phyloP scores from a whole-genome alignment of 2,888 invertebrate species.

The Exocentrus adspersus region DNA sequence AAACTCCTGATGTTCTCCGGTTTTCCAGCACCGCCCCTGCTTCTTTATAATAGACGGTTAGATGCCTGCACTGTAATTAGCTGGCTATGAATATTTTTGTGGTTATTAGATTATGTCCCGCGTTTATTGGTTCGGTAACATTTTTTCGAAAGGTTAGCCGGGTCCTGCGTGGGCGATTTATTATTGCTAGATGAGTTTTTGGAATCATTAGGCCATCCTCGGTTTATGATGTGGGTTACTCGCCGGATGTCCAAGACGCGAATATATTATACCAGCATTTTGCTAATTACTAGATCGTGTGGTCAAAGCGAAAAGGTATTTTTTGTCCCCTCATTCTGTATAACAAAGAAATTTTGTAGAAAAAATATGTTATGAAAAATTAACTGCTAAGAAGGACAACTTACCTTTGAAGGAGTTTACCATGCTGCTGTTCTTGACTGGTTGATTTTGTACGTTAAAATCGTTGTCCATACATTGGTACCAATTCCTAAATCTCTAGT shows the following conservation, averaged over 20 bases:
- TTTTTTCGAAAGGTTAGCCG: constrained; percentile 8
- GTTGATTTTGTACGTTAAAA: no score
- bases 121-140: constrained; percentile 19
- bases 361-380: no score
- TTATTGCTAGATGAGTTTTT: constrained; percentile 15
- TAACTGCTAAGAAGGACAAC: no score
- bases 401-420: no score
- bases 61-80: constrained; percentile 59
- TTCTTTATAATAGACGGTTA: constrained; percentile 63
- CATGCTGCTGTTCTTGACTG: no score
- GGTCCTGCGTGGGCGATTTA: neutral
- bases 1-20: constrained; percentile 36
- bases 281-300: neutral
- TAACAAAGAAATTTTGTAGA: no score
- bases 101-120: constrained; percentile 54
- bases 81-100: constrained; percentile 59
- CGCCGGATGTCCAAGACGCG: neutral
- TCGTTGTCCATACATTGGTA: no score
- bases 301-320: no score
- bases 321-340: no score
- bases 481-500: no score
- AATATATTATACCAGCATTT: constrained; percentile 5
- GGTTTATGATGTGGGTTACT: constrained; percentile 6
- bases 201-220: constrained; percentile 11
- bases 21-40: constrained; percentile 57